Evolutionary conservation across 2,888 invertebrate genomes (phyloP), one percentile per base, ranked within the genome.

Genomic region (Zygogramma bicolorata): DNA sequence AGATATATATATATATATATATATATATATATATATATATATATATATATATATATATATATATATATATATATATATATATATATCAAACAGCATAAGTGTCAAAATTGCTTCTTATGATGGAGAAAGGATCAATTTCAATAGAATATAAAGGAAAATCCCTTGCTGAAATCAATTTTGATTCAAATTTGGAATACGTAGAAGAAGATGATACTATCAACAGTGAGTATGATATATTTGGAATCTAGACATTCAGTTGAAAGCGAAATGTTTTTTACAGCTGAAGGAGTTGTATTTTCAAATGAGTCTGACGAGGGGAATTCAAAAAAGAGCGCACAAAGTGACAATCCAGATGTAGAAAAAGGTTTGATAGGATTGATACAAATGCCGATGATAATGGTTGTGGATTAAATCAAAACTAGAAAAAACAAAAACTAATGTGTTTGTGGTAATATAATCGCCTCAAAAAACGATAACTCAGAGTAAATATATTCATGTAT

Each of bases 1-100:
- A 6, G 78, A 79, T 61, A 75, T 80, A 49, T 80, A 78, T 59
- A 77, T n/a, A n/a, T n/a, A n/a, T n/a, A n/a, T n/a, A n/a, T n/a
- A n/a, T n/a, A n/a, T n/a, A n/a, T n/a, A n/a, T n/a, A n/a, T n/a
- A n/a, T n/a, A n/a, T n/a, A n/a, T n/a, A n/a, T n/a, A n/a, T n/a
- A n/a, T n/a, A n/a, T n/a, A n/a, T n/a, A n/a, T n/a, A n/a, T n/a
- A n/a, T n/a, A n/a, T n/a, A n/a, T n/a, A n/a, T n/a, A n/a, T n/a
- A n/a, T n/a, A n/a, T n/a, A n/a, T n/a, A n/a, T n/a, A n/a, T n/a
- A n/a, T n/a, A n/a, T n/a, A n/a, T n/a, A n/a, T n/a, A n/a, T n/a
- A n/a, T n/a, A n/a, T n/a, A n/a, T n/a, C n/a, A n/a, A n/a, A n/a
- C n/a, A n/a, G n/a, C n/a, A n/a, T n/a, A n/a, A n/a, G n/a, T n/a